phyloP scores from a whole-genome alignment of 2,797 vertebrate species.

The Euthynnus affinis region DNA sequence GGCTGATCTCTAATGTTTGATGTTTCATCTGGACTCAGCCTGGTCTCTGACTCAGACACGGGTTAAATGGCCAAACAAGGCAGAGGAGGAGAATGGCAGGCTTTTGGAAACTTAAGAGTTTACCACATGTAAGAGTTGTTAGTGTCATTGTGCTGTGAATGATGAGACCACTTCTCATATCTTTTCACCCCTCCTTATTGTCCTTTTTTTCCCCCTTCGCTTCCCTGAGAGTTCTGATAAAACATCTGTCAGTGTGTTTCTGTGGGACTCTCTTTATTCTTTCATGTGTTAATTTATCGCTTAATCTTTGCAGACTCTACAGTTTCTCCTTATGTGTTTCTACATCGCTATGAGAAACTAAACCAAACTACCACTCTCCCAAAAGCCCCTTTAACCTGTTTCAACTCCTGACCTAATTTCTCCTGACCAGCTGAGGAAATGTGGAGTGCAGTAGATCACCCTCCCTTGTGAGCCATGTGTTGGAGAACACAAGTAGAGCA shows the following conservation, averaged over 20 bases:
- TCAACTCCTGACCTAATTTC: conserved; percentile 82
- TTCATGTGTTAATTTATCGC: conserved; percentile 55
- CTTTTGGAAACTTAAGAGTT: conserved; percentile 53
- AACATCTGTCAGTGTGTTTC: conserved; percentile 46
- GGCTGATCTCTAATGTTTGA: conserved; percentile 42
- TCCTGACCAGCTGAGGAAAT: conserved; percentile 74
- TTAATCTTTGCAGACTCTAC: conserved; percentile 43
- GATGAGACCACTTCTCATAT: conserved; percentile 60
- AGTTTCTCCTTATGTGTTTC: conserved; percentile 42
- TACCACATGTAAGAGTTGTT: conserved; percentile 69
- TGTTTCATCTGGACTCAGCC: conserved; percentile 50
- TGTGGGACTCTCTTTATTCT: conserved; percentile 39
- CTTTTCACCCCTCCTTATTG: conserved; percentile 42
- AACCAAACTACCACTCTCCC: conserved; percentile 60
- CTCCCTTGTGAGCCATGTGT: conserved; percentile 72
- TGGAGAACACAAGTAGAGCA: conserved; percentile 63
- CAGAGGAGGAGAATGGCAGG: conserved; percentile 43
- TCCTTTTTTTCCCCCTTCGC: conserved; percentile 12
- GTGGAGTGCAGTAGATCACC: conserved; percentile 61
- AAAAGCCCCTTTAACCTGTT: conserved; percentile 75
- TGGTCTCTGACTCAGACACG: conserved; percentile 35
- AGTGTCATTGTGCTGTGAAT: conserved; percentile 54
- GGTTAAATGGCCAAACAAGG: conserved; percentile 58
- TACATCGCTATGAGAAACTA: conserved; percentile 61
- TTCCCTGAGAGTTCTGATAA: conserved; percentile 42